Conservation (phyloP, 2,888 invertebrate species). For the Bombyx huttoni region DNA sequence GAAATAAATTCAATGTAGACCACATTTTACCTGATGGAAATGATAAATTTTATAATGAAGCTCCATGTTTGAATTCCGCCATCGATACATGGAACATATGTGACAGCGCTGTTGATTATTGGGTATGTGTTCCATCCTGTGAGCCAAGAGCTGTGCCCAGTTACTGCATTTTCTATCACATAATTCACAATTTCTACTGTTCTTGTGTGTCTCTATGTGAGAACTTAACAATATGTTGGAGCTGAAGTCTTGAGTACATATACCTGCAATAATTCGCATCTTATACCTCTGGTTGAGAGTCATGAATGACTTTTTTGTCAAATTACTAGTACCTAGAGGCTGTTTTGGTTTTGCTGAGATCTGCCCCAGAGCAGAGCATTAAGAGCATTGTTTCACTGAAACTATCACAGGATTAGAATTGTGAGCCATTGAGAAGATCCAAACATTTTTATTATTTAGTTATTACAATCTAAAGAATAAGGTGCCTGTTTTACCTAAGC, state of each 20-base stretch:
- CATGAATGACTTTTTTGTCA: too few relatives aligned
- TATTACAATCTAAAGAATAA: too few relatives aligned
- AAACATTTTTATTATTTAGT: too few relatives aligned
- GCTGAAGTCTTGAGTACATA: slow-evolving; percentile 24
- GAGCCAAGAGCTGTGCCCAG: slow-evolving; percentile 30
- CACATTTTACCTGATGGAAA: slow-evolving; percentile 22
- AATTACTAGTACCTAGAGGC: too few relatives aligned
- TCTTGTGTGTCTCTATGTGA: slow-evolving; percentile 34
- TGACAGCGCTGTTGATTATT: slow-evolving; percentile 24
- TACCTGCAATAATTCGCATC: slow-evolving; percentile 17
- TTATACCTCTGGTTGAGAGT: too few relatives aligned
- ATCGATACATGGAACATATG: slow-evolving; percentile 21
- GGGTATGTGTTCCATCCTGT: slow-evolving; percentile 32
- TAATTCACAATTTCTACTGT: slow-evolving; percentile 19
- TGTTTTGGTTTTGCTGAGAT: too few relatives aligned
- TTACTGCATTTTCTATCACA: slow-evolving; percentile 22
- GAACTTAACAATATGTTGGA: slow-evolving; percentile 11
- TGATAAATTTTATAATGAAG: slow-evolving; percentile 34
- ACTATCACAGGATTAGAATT: too few relatives aligned
- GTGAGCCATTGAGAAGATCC: too few relatives aligned
- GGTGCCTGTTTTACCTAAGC: too few relatives aligned
- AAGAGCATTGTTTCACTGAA: too few relatives aligned
- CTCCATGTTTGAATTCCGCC: slow-evolving; percentile 16
- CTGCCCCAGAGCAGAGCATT: too few relatives aligned
- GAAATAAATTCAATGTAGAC: neutral